Percentiles rank a stretch among this genome's conserved stretches.
Evolutionary conservation across 2,888 invertebrate genomes (phyloP).

Genomic region (Rhogogaster chlorosoma): DNA sequence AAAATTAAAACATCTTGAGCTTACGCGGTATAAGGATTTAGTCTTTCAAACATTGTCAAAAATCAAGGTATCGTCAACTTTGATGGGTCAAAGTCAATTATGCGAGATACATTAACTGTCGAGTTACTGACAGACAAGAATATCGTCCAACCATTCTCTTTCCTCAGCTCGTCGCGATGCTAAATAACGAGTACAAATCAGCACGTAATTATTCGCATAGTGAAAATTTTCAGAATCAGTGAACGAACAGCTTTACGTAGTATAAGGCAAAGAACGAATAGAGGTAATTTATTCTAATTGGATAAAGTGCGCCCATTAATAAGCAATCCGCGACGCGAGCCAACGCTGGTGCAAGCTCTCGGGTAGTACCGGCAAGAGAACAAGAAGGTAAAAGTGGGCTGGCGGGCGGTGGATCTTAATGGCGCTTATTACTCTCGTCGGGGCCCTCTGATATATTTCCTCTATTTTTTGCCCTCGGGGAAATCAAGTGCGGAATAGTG

Average conservation of each 20-base stretch:
- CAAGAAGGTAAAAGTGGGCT: constrained; percentile 50
- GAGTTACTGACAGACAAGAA: neutral
- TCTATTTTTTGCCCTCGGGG: constrained; percentile 77
- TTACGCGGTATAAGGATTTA: neutral
- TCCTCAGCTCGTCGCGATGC: neutral
- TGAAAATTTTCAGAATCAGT: constrained; percentile 24
- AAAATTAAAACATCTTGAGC: neutral
- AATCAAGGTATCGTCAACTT: neutral
- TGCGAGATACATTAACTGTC: neutral
- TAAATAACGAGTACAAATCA: constrained; percentile 40
- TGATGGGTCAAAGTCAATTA: neutral
- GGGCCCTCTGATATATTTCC: constrained; percentile 74
- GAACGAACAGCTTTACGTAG: constrained; percentile 37
- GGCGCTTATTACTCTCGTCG: constrained; percentile 76
- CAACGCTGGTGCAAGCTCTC: constrained; percentile 50
- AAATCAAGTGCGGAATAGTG: constrained; percentile 76
- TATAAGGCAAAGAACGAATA: constrained; percentile 62
- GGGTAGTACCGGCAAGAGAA: constrained; percentile 54
- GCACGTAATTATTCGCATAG: constrained; percentile 31
- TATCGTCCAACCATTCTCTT: neutral
- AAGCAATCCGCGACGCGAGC: constrained; percentile 70
- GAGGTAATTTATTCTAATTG: constrained; percentile 74
- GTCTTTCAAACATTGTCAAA: neutral
- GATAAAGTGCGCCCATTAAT: constrained; percentile 72
- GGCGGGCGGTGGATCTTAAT: constrained; percentile 71